Conservation (phyloP, 2,113 vertebrate species). For the Athene noctua region DNA sequence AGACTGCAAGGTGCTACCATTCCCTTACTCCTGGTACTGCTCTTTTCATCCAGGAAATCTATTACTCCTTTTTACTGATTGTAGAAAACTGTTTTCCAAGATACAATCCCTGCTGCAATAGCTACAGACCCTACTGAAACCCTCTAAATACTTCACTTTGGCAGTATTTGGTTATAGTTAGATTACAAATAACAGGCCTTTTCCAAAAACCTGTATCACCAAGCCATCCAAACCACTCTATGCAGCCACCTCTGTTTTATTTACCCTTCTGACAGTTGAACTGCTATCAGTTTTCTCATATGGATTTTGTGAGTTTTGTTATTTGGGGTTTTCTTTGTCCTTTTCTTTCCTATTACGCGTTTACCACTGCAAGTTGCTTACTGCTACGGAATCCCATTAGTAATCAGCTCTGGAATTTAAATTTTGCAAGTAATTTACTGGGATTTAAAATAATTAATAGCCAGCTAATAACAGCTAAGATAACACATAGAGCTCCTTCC, state of each 20-base stretch:
- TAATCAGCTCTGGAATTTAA: not conserved
- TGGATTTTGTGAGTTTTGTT: not conserved
- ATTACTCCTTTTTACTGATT: not conserved
- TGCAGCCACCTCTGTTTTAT: not conserved
- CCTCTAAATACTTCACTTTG: not conserved
- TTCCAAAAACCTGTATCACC: rapidly evolving
- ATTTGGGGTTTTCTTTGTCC: not conserved
- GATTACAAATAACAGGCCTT: not conserved
- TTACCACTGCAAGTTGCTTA: not conserved
- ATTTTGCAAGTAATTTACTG: not conserved
- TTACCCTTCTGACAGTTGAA: not conserved
- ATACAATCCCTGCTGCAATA: not conserved
- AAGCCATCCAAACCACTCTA: not conserved
- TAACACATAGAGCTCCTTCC: not conserved
- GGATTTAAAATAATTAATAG: not conserved
- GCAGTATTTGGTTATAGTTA: not conserved
- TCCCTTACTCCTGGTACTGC: not conserved
- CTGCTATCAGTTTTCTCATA: not conserved
- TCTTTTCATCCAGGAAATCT: not conserved
- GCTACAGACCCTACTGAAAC: not conserved
- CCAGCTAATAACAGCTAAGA: not conserved
- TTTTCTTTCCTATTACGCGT: not conserved
- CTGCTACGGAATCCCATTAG: not conserved
- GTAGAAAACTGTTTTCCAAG: not conserved
- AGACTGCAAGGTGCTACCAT: not conserved